A percentile compares a stretch with the other conserved stretches of the same genome.
Conservation (phyloP, 2,888 invertebrate genomes). For the Cephus nigrinus region DNA sequence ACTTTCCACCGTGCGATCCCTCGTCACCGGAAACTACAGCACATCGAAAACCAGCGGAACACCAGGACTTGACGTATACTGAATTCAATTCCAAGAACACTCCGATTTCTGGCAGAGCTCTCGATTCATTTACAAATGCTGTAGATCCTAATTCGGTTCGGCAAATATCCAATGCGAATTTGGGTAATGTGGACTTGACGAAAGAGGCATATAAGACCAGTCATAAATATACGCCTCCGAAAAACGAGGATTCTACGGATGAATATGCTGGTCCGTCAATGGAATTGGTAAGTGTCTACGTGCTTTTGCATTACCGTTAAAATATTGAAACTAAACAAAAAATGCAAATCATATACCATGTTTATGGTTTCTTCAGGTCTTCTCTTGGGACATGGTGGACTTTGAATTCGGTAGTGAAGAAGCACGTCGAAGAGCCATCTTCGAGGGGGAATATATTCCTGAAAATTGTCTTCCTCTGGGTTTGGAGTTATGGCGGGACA, state of each 20-base stretch:
- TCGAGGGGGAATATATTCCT: conserved; percentile 73
- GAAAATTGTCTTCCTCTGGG: conserved; percentile 82
- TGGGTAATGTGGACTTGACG: conserved; percentile 16
- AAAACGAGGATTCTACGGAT: conserved; percentile 32
- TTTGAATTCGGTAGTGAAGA: conserved; percentile 75
- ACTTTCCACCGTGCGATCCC: not conserved
- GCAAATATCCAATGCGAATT: conserved; percentile 8
- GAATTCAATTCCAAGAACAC: not conserved
- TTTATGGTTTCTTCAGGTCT: conserved; percentile 65
- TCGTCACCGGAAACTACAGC: not conserved
- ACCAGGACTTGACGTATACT: not conserved
- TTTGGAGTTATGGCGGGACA: conserved; percentile 75
- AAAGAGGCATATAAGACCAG: conserved; percentile 35
- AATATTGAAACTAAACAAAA: not conserved
- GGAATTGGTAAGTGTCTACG: conserved; percentile 49
- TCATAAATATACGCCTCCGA: conserved; percentile 40
- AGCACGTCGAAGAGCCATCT: conserved; percentile 72
- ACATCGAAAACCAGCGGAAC: not conserved
- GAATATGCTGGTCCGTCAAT: conserved; percentile 61
- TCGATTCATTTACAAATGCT: conserved; percentile 19
- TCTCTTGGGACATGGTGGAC: conserved; percentile 81
- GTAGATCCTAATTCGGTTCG: conserved; percentile 13
- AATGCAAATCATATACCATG: not conserved
- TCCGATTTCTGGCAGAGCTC: conserved; percentile 6
- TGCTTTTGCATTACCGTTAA: not conserved